Evolutionary conservation across 2,888 invertebrate species (phyloP).

Genomic region (Leptopterna dolabrata): DNA sequence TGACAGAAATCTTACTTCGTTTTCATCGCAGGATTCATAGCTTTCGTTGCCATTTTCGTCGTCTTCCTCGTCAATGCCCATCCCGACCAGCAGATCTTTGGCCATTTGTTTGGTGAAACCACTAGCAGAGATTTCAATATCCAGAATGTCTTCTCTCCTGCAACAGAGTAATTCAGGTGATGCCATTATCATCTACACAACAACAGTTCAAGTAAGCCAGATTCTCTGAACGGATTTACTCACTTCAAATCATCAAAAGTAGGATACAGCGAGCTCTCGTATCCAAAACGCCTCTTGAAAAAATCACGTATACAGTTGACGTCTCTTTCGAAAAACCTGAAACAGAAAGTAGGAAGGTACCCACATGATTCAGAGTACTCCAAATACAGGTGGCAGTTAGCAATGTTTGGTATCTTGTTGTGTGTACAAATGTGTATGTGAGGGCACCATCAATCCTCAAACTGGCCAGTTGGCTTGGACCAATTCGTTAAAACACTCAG

Average conservation of each 20-base stretch:
- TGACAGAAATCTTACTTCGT: not conserved
- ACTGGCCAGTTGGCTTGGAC: too few species aligned
- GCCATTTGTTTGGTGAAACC: constrained; percentile 88
- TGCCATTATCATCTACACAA: constrained; percentile 35
- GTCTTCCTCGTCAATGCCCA: constrained; percentile 69
- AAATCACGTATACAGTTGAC: constrained; percentile 91
- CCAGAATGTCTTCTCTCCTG: constrained; percentile 82
- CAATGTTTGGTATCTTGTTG: too few species aligned
- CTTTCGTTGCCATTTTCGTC: not conserved
- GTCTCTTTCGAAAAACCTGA: constrained; percentile 92
- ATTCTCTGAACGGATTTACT: not conserved
- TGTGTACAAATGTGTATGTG: too few species aligned
- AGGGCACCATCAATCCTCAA: too few species aligned
- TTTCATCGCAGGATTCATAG: not conserved
- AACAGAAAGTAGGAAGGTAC: constrained; percentile 45
- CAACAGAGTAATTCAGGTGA: constrained; percentile 66
- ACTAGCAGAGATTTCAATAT: constrained; percentile 90
- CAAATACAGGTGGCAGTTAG: too few species aligned
- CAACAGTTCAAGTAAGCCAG: not conserved
- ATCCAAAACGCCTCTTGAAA: constrained; percentile 89
- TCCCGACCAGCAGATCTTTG: constrained; percentile 74
- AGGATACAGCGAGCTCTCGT: constrained; percentile 86
- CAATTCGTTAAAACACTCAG: too few species aligned
- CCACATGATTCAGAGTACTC: constrained; percentile 1
- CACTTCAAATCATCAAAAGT: constrained; percentile 75